Evolutionary conservation across 2,113 vertebrate genomes (phyloP).

Genomic region (Carassius carassius): DNA sequence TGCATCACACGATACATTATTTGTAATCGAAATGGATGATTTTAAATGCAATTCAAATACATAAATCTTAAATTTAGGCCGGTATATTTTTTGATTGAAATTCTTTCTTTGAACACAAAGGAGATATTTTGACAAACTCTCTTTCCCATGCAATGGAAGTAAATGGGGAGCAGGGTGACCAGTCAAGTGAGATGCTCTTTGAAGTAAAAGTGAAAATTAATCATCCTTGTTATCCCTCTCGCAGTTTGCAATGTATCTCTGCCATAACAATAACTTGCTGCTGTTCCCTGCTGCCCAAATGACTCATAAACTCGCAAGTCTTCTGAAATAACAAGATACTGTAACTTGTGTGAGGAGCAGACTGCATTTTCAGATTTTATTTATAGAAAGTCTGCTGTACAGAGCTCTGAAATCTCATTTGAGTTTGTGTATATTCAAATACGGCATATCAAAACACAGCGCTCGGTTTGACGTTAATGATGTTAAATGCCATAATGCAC

Average conservation of each 20-base stretch:
- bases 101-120: too few species aligned
- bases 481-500: background rate
- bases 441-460: background rate
- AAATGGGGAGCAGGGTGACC: background rate
- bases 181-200: background rate
- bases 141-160: background rate
- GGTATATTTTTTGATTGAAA: too few species aligned
- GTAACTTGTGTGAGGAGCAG: too few species aligned
- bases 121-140: background rate
- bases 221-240: background rate
- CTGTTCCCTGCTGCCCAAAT: too few species aligned
- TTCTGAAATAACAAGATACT: too few species aligned
- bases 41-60: too few species aligned
- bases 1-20: too few species aligned
- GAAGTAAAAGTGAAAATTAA: background rate
- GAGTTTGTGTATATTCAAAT: background rate
- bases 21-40: too few species aligned
- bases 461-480: background rate
- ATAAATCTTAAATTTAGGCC: too few species aligned
- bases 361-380: background rate
- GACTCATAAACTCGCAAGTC: background rate
- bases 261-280: background rate
- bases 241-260: background rate
- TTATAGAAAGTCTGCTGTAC: background rate
- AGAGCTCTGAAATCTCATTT: background rate